Evolutionary conservation across 2,888 invertebrate genomes (phyloP).

Genomic region (Parnassius smintheus): DNA sequence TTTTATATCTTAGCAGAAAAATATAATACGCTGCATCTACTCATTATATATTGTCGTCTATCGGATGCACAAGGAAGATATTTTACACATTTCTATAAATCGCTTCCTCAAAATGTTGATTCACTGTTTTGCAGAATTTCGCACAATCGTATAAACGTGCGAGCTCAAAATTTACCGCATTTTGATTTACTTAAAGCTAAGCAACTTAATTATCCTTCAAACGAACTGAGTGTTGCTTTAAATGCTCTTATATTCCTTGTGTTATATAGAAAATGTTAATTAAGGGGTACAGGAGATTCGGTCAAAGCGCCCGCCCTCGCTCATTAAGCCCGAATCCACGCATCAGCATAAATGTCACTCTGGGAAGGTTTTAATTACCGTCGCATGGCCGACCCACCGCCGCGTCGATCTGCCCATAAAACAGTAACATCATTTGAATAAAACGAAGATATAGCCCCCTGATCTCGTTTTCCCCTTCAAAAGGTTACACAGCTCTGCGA

Average conservation of each 20-base stretch:
- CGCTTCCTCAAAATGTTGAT: too few species aligned
- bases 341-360: constrained; percentile 76
- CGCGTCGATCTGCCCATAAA: constrained; percentile 50
- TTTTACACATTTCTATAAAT: too few species aligned
- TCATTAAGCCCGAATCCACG: constrained; percentile 61
- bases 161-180: not conserved
- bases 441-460: constrained; percentile 41
- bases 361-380: constrained; percentile 71
- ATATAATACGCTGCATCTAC: too few species aligned
- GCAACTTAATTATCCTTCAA: constrained; percentile 16
- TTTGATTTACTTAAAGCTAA: not conserved
- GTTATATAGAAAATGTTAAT: constrained; percentile 40
- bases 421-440: constrained; percentile 50
- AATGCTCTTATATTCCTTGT: constrained; percentile 9
- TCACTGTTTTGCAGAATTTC: too few species aligned
- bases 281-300: constrained; percentile 40
- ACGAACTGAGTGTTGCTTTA: constrained; percentile 15
- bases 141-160: too few species aligned
- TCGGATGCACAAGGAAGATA: too few species aligned
- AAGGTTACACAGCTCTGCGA: constrained; percentile 11
- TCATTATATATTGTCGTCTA: too few species aligned
- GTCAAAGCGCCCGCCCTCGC: constrained; percentile 61
- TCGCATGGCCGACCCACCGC: constrained; percentile 59
- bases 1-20: too few species aligned
- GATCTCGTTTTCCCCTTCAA: constrained; percentile 34